These are phyloP conservation scores for crab-eating macaque (Macaca fascicularis) DNA, from an alignment of 2,113 vertebrate genomes.

Conservation along the genomic window DNA sequence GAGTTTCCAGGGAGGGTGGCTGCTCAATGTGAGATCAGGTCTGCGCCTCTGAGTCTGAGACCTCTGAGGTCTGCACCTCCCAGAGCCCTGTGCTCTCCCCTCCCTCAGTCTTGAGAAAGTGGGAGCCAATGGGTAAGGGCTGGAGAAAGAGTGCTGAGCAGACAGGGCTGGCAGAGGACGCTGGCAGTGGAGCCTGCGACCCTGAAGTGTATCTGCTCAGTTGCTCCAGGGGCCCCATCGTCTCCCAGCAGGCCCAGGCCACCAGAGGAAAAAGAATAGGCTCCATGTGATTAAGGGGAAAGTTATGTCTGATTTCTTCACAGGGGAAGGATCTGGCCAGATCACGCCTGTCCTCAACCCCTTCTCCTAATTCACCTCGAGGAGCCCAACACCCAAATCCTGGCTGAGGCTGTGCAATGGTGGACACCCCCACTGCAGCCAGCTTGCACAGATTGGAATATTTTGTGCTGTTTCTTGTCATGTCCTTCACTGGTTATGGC, in stretches of 20 bases:
- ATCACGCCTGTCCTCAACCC: constrained; percentile 39
- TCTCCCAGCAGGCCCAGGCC: constrained; percentile 32
- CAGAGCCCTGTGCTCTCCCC: background rate
- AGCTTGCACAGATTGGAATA: background rate
- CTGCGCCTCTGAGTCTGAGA: background rate
- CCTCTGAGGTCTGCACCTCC: background rate
- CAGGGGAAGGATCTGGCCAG: background rate
- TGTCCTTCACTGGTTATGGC: background rate
- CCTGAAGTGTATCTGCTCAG: background rate
- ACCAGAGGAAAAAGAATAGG: background rate
- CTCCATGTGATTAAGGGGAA: constrained; percentile 37
- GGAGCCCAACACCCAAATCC: background rate
- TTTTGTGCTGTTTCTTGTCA: background rate
- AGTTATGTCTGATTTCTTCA: constrained; percentile 24
- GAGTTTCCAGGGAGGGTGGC: background rate
- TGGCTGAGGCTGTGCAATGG: background rate
- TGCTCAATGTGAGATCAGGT: background rate
- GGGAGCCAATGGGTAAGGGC: background rate
- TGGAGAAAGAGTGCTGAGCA: rapidly evolving
- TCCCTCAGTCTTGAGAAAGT: background rate
- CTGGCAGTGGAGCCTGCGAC: rapidly evolving
- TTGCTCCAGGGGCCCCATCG: background rate
- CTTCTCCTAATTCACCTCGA: background rate
- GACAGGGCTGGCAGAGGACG: background rate
- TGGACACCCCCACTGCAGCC: background rate